Base-by-base conservation (phyloP, 1,140 invertebrate genomes). In the Pomphorhynchus laevis region DNA sequence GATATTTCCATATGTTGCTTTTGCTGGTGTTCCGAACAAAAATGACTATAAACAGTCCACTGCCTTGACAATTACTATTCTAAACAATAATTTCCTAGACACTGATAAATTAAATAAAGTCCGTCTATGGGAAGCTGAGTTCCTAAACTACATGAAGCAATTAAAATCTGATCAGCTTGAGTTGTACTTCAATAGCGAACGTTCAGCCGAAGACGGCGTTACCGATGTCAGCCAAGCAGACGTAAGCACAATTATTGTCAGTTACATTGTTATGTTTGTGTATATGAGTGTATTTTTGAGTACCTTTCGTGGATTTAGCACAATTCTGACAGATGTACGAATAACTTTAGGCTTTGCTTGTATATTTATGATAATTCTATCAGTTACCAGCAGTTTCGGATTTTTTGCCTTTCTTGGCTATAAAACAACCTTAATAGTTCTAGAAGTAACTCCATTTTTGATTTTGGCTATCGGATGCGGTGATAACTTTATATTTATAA, bases 261-360 rank as follows among this genome's bases (percentile, higher is more conserved):
- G 79, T 5, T 93, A 93, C 51, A 53, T 86, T 34, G 76, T 91
- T 35, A 93, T 95, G 84, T 93, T 95, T 54, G 67, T 67, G n/a
- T 95, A 95, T 47, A 82, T 95, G 43, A 71, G 80, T 0, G 67
- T 91, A 32, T 70, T 77, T 2, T 62, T 95, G 18, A 82, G 84
- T 0, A 69, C 79, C 46, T 69, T 29, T 29, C 23, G 20, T 11
- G 6, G 3, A 3, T 69, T 74, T 44, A 29, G 32, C 3, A 42
- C 20, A 23, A 14, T 50, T 72, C 14, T 42, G 57, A 69, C 86
- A 40, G 70, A 77, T 45, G 71, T 71, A 4, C 77, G 76, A 58
- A 65, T 82, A 20, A 61, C 66, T 14, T 57, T 89, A 17, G 79
- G 72, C 3, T 59, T 80, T 6, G 64, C 66, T 23, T 77, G 77